Percentiles rank a stretch among this genome's conserved stretches.
Conservation (phyloP, 2,113 vertebrate species). For the Odocoileus hemionus region DNA sequence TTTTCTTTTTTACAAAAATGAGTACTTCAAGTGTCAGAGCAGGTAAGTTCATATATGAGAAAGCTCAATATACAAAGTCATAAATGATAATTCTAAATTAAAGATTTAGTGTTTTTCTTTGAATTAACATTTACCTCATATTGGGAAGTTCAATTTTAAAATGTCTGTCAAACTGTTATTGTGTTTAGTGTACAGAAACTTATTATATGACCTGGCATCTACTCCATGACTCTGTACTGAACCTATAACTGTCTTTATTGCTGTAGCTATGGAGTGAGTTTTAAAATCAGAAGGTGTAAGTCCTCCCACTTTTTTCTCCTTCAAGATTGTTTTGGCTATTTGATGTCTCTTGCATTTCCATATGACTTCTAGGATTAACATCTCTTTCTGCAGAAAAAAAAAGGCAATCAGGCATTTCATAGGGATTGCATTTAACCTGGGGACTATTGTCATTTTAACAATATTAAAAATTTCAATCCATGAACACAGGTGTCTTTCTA, state of each 20-base stretch:
- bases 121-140: neutral
- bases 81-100: neutral
- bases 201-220: neutral
- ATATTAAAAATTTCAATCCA: neutral
- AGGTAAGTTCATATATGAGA: neutral
- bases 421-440: neutral
- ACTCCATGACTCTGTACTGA: neutral
- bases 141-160: neutral
- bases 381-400: neutral
- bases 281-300: neutral
- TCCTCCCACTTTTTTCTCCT: neutral
- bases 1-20: neutral
- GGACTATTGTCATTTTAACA: neutral
- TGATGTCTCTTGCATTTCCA: neutral
- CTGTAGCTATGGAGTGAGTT: neutral
- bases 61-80: neutral
- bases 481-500: neutral
- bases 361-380: neutral
- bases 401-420: neutral
- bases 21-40: neutral
- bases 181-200: neutral
- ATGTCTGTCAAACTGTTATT: neutral
- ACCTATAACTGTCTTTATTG: neutral
- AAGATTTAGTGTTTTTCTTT: neutral
- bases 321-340: neutral